These are phyloP conservation scores for Galeruca laticollis DNA, from an alignment of 2,888 invertebrate species.

Conservation along the genomic window DNA sequence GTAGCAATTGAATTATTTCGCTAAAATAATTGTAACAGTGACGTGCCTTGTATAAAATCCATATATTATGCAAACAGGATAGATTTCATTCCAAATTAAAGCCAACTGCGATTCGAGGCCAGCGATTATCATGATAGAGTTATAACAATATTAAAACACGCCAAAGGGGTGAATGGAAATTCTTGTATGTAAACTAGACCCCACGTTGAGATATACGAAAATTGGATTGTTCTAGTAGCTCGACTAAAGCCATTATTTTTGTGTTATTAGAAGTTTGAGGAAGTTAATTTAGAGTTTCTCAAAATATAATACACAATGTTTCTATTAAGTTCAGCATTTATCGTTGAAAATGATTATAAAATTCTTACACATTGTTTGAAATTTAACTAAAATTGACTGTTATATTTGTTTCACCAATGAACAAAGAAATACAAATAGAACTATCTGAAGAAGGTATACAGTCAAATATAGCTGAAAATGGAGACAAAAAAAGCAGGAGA, in stretches of 20 bases:
- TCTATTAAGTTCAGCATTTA: too few relatives aligned
- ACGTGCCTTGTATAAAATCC: neutral
- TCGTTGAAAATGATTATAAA: too few relatives aligned
- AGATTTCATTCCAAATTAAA: conserved; percentile 48
- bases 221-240: conserved; percentile 52
- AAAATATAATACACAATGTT: too few relatives aligned
- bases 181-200: conserved; percentile 48
- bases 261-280: conserved; percentile 50
- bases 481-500: too few relatives aligned
- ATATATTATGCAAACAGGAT: conserved; percentile 33
- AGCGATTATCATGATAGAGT: conserved; percentile 59
- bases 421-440: too few relatives aligned
- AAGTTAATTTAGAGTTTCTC: neutral
- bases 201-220: conserved; percentile 36
- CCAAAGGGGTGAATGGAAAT: conserved; percentile 51
- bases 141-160: conserved; percentile 59
- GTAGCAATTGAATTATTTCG: too few relatives aligned
- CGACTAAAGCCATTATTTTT: conserved; percentile 47
- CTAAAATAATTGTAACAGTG: neutral
- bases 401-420: too few relatives aligned
- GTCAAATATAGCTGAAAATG: too few relatives aligned
- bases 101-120: conserved; percentile 48
- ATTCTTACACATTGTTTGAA: too few relatives aligned
- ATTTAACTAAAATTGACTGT: too few relatives aligned
- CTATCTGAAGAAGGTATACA: too few relatives aligned